Conservation (phyloP, 2,113 vertebrate genomes). For the Gyps fulvus region DNA sequence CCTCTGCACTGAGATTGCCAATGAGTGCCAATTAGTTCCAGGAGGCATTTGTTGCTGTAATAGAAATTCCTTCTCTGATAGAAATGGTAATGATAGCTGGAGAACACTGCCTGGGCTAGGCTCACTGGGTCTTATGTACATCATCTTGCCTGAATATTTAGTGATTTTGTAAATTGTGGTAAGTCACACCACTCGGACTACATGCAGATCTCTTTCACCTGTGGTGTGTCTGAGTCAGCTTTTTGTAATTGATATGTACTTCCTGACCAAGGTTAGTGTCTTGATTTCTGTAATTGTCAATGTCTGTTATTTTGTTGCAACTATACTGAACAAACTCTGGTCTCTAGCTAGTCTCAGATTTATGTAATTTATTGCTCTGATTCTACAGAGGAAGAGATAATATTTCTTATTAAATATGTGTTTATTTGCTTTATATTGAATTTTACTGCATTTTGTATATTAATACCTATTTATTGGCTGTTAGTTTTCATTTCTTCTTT, state of each 20-base stretch:
- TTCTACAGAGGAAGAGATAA: background rate
- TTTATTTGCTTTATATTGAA: background rate
- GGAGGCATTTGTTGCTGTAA: constrained; percentile 13
- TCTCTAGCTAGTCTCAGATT: background rate
- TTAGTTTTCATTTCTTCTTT: background rate
- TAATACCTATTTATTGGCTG: background rate
- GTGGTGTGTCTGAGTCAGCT: background rate
- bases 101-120: background rate
- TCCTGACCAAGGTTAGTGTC: background rate
- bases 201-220: background rate
- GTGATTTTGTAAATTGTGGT: background rate
- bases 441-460: background rate
- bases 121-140: background rate
- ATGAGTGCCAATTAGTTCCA: constrained; percentile 36
- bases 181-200: background rate
- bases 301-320: background rate
- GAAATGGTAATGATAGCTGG: background rate
- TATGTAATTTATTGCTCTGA: background rate
- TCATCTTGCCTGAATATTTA: background rate
- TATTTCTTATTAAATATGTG: background rate
- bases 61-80: background rate
- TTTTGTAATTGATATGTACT: background rate
- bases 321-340: background rate
- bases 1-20: background rate
- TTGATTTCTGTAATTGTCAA: background rate